Conservation (phyloP, 2,888 invertebrate genomes). For the Callyntrura sp. region DNA sequence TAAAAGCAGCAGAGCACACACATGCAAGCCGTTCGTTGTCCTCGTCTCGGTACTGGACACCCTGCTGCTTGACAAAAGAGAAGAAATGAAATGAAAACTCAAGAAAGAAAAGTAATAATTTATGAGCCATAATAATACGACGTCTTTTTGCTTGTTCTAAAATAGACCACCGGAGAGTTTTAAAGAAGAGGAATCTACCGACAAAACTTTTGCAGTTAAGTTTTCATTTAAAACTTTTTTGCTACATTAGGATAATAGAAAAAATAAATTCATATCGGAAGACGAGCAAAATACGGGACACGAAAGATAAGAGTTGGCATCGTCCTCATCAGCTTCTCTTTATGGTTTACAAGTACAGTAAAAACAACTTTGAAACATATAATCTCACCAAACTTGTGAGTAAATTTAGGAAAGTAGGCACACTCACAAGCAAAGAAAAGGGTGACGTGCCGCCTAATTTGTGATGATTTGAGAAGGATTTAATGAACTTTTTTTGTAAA, state of each 20-base stretch:
- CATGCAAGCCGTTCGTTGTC: neutral
- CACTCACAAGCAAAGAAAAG: slow-evolving; percentile 5
- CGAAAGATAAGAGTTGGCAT: neutral
- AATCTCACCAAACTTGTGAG: neutral
- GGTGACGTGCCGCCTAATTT: slow-evolving; percentile 38
- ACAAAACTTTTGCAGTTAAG: slow-evolving; percentile 35
- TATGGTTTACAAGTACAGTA: neutral
- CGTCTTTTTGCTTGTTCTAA: neutral
- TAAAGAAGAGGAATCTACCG: slow-evolving; percentile 8
- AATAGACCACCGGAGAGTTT: neutral
- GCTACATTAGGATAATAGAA: neutral
- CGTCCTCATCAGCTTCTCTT: neutral
- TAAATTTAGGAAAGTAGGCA: neutral
- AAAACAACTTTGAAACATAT: neutral
- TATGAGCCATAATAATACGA: slow-evolving; percentile 17
- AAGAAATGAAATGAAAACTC: slow-evolving; percentile 35
- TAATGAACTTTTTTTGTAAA: slow-evolving; percentile 34
- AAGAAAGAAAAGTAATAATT: slow-evolving; percentile 30
- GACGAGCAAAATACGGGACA: neutral
- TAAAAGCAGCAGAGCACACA: neutral
- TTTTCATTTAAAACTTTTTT: slow-evolving; percentile 34
- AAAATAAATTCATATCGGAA: slow-evolving; percentile 44
- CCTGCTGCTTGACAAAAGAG: slow-evolving; percentile 26
- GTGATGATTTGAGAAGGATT: slow-evolving; percentile 26
- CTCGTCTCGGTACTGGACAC: neutral